Conservation (phyloP, 2,888 invertebrate genomes). For the Iselma pallidipennis region DNA sequence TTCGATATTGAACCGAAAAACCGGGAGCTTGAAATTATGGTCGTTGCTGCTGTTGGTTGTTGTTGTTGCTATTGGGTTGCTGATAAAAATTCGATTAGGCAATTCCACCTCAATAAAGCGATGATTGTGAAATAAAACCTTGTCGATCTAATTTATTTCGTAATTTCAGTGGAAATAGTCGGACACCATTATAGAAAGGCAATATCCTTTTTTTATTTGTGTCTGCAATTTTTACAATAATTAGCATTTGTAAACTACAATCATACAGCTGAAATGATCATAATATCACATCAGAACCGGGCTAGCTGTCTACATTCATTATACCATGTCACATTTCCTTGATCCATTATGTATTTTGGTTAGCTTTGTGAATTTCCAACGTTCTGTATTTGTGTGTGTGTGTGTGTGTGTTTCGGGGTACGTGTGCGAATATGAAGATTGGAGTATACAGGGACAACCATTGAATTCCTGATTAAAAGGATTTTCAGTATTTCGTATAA, state of each 20-base stretch:
- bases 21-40: conserved; percentile 7
- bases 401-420: not conserved
- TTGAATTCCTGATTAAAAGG: conserved; percentile 45
- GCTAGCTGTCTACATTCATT: not conserved
- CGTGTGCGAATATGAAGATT: conserved; percentile 5
- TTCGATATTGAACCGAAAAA: conserved; percentile 3
- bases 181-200: not conserved
- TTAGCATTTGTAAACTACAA: no score
- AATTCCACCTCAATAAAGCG: not conserved
- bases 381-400: conserved; percentile 35
- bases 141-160: conserved; percentile 4
- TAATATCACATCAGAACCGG: no score
- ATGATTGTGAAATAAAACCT: conserved; percentile 6
- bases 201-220: no score
- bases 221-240: no score
- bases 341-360: conserved; percentile 31
- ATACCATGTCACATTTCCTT: not conserved
- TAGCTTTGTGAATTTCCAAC: conserved; percentile 41
- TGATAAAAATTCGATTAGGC: conserved; percentile 11
- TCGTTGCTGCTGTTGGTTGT: not conserved
- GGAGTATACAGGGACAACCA: conserved; percentile 20
- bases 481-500: conserved; percentile 40
- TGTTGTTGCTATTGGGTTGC: conserved; percentile 1
- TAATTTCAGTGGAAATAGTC: not conserved
- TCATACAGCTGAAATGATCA: no score